A percentile compares a stretch with the other conserved stretches of the same genome.
These are phyloP conservation scores for Apostichopus japonicus DNA, from an alignment of 35 echinoderm and acorn worm genomes.

Conservation along the genomic window DNA sequence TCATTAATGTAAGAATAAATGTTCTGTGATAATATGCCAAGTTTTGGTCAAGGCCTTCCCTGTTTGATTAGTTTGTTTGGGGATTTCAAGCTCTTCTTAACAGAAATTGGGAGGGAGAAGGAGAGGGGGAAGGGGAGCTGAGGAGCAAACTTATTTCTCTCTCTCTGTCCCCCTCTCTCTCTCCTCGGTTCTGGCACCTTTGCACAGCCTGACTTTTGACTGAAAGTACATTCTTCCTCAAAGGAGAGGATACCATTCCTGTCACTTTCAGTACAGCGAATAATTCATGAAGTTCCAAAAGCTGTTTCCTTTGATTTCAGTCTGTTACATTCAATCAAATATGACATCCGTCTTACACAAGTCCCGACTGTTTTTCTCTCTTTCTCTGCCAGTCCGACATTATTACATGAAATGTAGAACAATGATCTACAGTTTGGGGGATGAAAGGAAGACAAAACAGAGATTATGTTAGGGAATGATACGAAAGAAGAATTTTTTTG, in stretches of 20 bases:
- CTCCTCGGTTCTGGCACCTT: too few relatives aligned
- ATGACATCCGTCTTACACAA: not conserved
- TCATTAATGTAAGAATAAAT: too few relatives aligned
- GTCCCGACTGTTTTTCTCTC: not conserved
- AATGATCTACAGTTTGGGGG: not conserved
- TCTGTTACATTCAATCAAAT: not conserved
- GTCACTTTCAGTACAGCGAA: not conserved
- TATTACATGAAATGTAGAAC: not conserved
- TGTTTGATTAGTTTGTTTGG: too few relatives aligned
- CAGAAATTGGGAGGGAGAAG: too few relatives aligned
- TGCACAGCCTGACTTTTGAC: too few relatives aligned
- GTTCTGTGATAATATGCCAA: too few relatives aligned
- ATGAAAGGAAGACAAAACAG: not conserved
- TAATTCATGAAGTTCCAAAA: not conserved
- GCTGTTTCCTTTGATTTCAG: slow-evolving; percentile 18
- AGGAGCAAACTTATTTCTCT: too few relatives aligned
- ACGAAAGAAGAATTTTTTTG: not conserved
- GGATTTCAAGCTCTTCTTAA: too few relatives aligned
- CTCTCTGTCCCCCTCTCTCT: too few relatives aligned
- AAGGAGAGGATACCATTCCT: not conserved
- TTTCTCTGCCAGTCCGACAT: not conserved
- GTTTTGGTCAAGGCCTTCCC: too few relatives aligned
- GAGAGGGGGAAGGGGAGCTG: too few relatives aligned
- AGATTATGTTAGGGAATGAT: not conserved
- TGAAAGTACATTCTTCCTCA: not conserved